Percentiles rank a stretch among this genome's conserved stretches.
Evolutionary conservation across 2,888 invertebrate genomes (phyloP).

Genomic region (Opisthograptis luteolata): DNA sequence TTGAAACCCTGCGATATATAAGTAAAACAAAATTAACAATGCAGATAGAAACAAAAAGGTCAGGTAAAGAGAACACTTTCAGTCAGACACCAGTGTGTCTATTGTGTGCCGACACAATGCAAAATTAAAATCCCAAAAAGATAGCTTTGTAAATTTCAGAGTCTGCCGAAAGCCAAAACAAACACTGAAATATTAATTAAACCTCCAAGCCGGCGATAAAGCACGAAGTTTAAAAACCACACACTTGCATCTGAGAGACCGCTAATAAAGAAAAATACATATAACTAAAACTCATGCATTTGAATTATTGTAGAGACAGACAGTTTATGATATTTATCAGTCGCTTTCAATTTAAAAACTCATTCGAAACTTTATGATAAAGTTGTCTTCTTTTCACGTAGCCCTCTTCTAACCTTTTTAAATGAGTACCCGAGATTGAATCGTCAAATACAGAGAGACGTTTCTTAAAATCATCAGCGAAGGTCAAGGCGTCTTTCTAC

Average conservation of each 20-base stretch:
- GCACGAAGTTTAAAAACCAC: conserved; percentile 52
- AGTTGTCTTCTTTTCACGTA: too few relatives aligned
- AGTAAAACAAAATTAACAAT: conserved; percentile 14
- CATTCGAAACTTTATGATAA: too few relatives aligned
- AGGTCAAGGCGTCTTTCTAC: too few relatives aligned
- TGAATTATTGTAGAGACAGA: background rate
- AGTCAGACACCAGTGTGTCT: conserved; percentile 26
- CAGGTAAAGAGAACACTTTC: conserved; percentile 28
- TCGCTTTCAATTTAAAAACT: too few relatives aligned
- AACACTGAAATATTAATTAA: conserved; percentile 64
- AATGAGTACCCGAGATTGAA: too few relatives aligned
- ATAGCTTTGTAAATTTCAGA: conserved; percentile 43
- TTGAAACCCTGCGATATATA: too few relatives aligned
- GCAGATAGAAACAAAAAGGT: conserved; percentile 13
- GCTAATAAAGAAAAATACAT: background rate
- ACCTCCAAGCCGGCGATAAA: conserved; percentile 55
- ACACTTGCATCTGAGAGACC: conserved; percentile 17
- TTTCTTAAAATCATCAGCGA: too few relatives aligned
- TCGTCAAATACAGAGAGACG: too few relatives aligned
- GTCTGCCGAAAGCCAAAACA: conserved; percentile 53
- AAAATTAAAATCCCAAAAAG: conserved; percentile 52
- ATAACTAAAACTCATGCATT: background rate
- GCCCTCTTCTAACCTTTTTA: too few relatives aligned
- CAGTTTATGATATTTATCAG: background rate
- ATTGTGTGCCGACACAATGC: conserved; percentile 40